A percentile compares a stretch with the other conserved stretches of the same genome.
Conservation (phyloP, 2,797 vertebrate species). For the Scarus forsteni region DNA sequence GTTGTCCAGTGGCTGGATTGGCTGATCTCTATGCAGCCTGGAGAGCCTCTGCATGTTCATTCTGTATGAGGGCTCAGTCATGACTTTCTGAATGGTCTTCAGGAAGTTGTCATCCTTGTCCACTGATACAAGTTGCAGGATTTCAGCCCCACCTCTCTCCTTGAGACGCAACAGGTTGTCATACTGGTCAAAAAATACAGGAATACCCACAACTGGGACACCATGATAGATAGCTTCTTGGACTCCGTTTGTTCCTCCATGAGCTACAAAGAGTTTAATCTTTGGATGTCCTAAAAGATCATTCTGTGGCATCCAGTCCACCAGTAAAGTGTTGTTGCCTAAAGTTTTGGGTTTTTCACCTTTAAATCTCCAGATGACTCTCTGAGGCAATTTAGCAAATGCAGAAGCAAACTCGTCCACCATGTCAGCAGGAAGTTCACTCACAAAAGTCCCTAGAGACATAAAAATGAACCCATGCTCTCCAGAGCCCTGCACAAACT, state of each 20-base stretch:
- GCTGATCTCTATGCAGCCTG: constrained; percentile 71
- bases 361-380: constrained; percentile 78
- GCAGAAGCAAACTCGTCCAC: constrained; percentile 68
- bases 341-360: constrained; percentile 64
- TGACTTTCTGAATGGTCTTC: constrained; percentile 61
- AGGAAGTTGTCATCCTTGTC: constrained; percentile 69
- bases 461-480: constrained; percentile 83
- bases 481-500: constrained; percentile 78
- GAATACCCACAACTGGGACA: constrained; percentile 64
- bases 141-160: constrained; percentile 65
- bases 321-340: constrained; percentile 79
- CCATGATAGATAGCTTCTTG: constrained; percentile 79
- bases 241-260: constrained; percentile 81
- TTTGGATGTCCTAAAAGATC: constrained; percentile 81
- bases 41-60: constrained; percentile 80
- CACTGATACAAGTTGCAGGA: constrained; percentile 47
- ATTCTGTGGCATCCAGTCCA: constrained; percentile 83
- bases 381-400: constrained; percentile 79
- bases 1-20: constrained; percentile 59
- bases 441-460: constrained; percentile 77
- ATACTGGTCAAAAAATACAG: constrained; percentile 75
- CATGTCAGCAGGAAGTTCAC: constrained; percentile 62
- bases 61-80: constrained; percentile 72
- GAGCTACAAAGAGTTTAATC: constrained; percentile 75
- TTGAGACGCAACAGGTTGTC: constrained; percentile 76